Base-by-base conservation (phyloP, 2,113 vertebrate species). In the Nyctibius bracteatus region DNA sequence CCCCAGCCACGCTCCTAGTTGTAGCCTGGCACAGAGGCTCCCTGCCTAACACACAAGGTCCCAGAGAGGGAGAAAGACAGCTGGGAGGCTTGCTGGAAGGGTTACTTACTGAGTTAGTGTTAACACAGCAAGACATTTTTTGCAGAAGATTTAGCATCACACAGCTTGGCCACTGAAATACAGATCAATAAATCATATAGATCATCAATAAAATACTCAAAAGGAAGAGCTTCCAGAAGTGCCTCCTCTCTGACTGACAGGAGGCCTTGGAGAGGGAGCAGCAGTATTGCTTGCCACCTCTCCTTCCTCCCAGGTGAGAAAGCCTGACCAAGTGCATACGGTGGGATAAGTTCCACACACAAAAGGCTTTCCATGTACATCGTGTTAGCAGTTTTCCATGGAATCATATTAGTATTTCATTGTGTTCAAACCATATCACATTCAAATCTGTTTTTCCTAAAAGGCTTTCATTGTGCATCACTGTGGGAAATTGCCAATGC, bases 401-500 rank as follows among this genome's bases (percentile, higher is more conserved):
- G 81, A 96, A 96, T 96, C 14, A 3, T 77, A 90, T 93, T 91
- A 97, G 84, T 70, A 89, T 94, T 94, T 97, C 83, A 86, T 47
- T 90, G 79, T 93, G 92, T 85, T 94, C 83, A 85, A 94, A 63
- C 55, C 54, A 15, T 89, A 95, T 75, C 90, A 61, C 80, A 94
- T 86, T 90, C 92, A 96, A 96, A 97, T 84, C 82, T 96, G 63
- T 77, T 96, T 94, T 90, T 65, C 54, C 95, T 97, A 96, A 97
- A 97, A 96, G 96, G 92, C 49, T 95, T 95, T 91, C 90, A 95
- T 81, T 97, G 96, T 96, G 80, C 86, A 92, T 93, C 74, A 94
- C 96, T 96, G 95, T 79, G 92, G 94, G 92, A 97, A 97, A 96
- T 54, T 91, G 96, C 83, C 96, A 97, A 96, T 94, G 95, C 94